These are phyloP conservation scores for Cheilosia soror DNA, from an alignment of 2,888 invertebrate species.

Conservation along the genomic window DNA sequence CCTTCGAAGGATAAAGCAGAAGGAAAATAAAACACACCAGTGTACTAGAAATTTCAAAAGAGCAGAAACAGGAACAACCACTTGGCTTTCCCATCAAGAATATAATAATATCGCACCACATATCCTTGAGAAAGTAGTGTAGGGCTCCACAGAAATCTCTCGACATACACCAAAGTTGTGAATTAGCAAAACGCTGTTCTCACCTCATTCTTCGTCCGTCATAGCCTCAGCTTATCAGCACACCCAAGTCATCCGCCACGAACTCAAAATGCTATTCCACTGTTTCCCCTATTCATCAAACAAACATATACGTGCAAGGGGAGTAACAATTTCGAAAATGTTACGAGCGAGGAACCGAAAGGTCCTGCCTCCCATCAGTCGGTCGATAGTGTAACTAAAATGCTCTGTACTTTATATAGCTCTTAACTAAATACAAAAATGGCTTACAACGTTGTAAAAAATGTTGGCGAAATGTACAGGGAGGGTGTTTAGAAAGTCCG, in stretches of 20 bases:
- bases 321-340: constrained; percentile 35
- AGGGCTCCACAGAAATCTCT: constrained; percentile 31
- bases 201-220: constrained; percentile 35
- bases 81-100: constrained; percentile 54
- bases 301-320: constrained; percentile 20
- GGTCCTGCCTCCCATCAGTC: not conserved
- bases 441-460: constrained; percentile 9
- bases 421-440: constrained; percentile 21
- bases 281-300: constrained; percentile 9
- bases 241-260: not conserved
- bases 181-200: constrained; percentile 63
- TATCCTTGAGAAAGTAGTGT: constrained; percentile 55
- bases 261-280: not conserved
- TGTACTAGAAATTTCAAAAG: constrained; percentile 62
- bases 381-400: constrained; percentile 22
- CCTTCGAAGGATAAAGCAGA: constrained; percentile 8
- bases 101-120: constrained; percentile 63
- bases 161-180: constrained; percentile 40
- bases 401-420: constrained; percentile 10
- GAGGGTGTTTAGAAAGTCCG: no score
- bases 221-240: not conserved
- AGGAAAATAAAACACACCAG: not conserved
- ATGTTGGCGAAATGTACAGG: not conserved
- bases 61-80: constrained; percentile 70
- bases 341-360: not conserved